Conservation (phyloP, 2,797 vertebrate genomes). For the Gallinago solitaria region DNA sequence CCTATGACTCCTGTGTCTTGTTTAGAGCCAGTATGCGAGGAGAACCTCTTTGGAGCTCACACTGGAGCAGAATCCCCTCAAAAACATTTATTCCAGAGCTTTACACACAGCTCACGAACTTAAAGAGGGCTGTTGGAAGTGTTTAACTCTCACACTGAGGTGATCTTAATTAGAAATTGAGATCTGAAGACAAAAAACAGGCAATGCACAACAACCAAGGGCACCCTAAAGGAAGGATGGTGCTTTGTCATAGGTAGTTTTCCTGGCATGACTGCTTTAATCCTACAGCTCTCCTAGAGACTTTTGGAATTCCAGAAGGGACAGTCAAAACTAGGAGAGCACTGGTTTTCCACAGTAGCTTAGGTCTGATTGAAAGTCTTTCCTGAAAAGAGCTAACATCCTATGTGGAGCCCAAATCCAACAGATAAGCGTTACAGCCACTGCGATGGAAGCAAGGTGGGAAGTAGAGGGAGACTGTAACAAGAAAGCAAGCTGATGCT, state of each 20-base stretch:
- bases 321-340: background rate
- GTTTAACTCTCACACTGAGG: background rate
- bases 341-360: background rate
- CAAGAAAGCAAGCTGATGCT: background rate
- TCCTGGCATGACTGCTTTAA: background rate
- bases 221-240: background rate
- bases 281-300: background rate
- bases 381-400: background rate
- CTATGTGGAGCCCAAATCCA: background rate
- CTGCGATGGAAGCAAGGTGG: rapidly evolving
- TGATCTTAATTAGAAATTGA: background rate
- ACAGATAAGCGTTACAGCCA: background rate
- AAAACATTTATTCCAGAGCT: background rate
- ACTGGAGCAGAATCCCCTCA: background rate
- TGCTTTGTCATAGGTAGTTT: background rate
- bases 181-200: background rate
- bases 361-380: background rate
- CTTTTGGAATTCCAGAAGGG: background rate
- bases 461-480: background rate
- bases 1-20: background rate
- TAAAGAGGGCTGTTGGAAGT: background rate
- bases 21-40: background rate
- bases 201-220: background rate
- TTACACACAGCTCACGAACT: background rate
- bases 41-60: background rate